These are phyloP conservation scores for Lycopodina hypogea DNA, from an alignment of 37 sponge, comb jelly and placozoan species.

Conservation along the genomic window DNA sequence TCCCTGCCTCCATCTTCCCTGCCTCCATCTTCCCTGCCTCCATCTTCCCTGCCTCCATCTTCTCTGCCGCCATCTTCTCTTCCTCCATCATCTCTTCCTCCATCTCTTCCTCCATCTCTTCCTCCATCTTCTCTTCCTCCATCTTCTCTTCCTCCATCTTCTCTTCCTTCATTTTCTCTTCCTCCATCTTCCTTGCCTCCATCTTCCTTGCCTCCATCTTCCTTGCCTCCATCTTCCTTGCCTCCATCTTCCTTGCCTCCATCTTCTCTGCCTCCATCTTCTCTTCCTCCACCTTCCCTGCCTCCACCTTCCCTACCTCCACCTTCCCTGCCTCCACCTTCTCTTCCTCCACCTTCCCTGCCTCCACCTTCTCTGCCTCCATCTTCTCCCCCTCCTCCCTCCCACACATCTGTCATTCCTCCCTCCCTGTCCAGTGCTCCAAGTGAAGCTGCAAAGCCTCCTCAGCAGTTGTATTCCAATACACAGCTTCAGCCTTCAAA, in stretches of 20 bases:
- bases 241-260: no score
- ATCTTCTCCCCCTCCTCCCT: background rate
- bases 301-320: no score
- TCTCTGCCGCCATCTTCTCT: no score
- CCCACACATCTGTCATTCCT: background rate
- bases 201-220: no score
- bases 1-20: background rate
- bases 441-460: background rate
- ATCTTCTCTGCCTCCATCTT: background rate
- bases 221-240: no score
- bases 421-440: background rate
- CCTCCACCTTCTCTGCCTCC: background rate
- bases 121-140: background rate
- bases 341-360: background rate
- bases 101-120: background rate
- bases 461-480: background rate
- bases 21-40: background rate
- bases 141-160: background rate
- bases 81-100: background rate
- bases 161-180: no score
- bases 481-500: background rate
- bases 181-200: no score
- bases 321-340: background rate
- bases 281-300: conserved; percentile 22
- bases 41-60: background rate